Base-by-base conservation (phyloP, 1,140 invertebrate species). In the Drosophila neocordata region DNA sequence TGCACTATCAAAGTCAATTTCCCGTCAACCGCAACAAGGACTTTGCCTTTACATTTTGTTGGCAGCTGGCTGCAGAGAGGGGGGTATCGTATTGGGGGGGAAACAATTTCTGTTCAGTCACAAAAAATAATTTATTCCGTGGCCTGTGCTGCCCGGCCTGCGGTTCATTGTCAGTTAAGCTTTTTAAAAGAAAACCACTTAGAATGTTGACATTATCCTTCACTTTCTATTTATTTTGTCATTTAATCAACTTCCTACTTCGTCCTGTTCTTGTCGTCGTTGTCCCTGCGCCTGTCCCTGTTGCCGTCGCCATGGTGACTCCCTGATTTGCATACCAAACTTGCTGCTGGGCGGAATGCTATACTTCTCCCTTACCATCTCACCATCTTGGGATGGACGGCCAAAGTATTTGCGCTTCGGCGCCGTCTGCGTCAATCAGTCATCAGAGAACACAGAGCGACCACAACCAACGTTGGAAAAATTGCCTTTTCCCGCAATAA, bases 131-230 rank as follows among this genome's bases (percentile, higher is more conserved):
- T 85, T 85, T 85, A 85, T 85, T 85, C 82, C 67, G 65, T 76
- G 80, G 80, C 59, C 65, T 79, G 57, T 69, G 58, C 56, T 37
- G 64, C 61, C 83, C 88, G 83, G 83, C 83, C 83, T 87, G 83
- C 83, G 83, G 83, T 87, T 87, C 83, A 87, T 87, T 87, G 83
- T 87, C 83, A 87, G 83, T 87, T 87, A 87, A 87, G 83, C 83
- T 87, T 87, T 87, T 89, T 89, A 89, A 89, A 89, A 89, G 79
- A 89, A 89, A 89, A 89, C 84, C 84, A 89, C 84, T 89, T 89
- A 89, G 85, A 89, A 80, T 89, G 84, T 89, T 89, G 84, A 89
- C 84, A 89, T 89, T 89, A 89, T 89, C 84, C 84, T 89, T 89
- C 84, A 89, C 84, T 89, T 89, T 89, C 79, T 89, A 84, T 89